Conservation (phyloP, 92 coral and sea anemone species). For the Zoanthus sansibaricus region DNA sequence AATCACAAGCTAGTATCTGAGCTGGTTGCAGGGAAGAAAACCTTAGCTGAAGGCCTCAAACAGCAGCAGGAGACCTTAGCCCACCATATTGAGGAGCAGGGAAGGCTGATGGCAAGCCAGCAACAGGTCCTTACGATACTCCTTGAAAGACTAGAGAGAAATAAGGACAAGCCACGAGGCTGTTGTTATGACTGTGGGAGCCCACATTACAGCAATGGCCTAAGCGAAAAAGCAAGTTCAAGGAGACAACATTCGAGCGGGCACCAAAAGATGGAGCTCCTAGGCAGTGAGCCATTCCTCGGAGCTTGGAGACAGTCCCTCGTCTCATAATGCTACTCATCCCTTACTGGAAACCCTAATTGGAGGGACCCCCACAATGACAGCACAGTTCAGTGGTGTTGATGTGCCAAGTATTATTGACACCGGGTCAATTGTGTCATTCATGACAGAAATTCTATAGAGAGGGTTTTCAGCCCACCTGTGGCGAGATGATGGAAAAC, state of each 20-base stretch:
- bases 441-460: slow-evolving; percentile 57
- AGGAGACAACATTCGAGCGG: background rate
- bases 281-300: background rate
- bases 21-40: no score
- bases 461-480: slow-evolving; percentile 44
- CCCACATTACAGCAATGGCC: background rate
- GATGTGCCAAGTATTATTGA: background rate
- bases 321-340: background rate
- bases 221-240: background rate
- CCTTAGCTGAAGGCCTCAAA: no score
- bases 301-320: slow-evolving; percentile 33
- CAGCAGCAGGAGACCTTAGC: no score
- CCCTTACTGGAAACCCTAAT: background rate
- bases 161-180: background rate
- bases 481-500: slow-evolving; percentile 19
- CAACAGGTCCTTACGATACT: background rate
- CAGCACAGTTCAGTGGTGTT: background rate
- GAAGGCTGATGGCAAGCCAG: background rate
- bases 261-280: background rate
- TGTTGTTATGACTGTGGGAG: background rate
- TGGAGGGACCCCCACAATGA: background rate
- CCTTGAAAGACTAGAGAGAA: background rate
- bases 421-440: slow-evolving; percentile 69
- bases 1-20: no score
- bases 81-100: background rate